Evolutionary conservation across 2,888 invertebrate genomes (phyloP), one percentile per base, ranked within the genome.

Genomic region (Panopea generosa): DNA sequence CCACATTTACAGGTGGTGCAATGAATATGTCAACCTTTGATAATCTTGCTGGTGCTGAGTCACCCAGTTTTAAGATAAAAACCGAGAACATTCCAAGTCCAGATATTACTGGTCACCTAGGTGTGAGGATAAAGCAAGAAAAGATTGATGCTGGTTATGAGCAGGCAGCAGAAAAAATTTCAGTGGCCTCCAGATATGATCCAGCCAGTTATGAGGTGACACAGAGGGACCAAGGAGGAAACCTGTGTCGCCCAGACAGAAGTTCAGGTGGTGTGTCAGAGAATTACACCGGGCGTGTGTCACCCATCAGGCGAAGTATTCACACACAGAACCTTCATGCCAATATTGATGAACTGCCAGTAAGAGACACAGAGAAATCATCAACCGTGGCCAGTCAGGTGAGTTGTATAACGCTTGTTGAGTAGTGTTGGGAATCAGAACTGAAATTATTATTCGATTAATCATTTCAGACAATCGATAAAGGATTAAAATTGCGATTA

Each of bases 61-160:
- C 18, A 18, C 11, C 52, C 3, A 3, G 14, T 22, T 9, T 22
- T 50, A 24, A 22, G 22, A 50, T 20, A 22, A 22, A 18, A 22
- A 22, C 24, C 14, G 24, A 22, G 3, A 50, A 50, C 18, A 6
- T 24, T 3, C 14, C 14, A 22, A 24, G 24, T 14, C 33, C 38
- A 14, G 33, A 33, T 33, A 11, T 33, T 33, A 7, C 33, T 33
- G n/a, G n/a, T n/a, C n/a, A n/a, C n/a, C n/a, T n/a, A n/a, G 33
- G 11, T 7, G 33, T 33, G 11, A 33, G 33, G 33, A 22, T 59
- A 14, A 83, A 80, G 24, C 57, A 70, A 45, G 80, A 77, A 18
- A 71, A 70, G 45, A 56, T 56, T 14, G 77, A 72, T 60, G 59
- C 33, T 57, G 72, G 56, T 9, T 80, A 83, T 69, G 73, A 80